Conservation (phyloP, 2,113 vertebrate genomes). For the Aramus guarauna region DNA sequence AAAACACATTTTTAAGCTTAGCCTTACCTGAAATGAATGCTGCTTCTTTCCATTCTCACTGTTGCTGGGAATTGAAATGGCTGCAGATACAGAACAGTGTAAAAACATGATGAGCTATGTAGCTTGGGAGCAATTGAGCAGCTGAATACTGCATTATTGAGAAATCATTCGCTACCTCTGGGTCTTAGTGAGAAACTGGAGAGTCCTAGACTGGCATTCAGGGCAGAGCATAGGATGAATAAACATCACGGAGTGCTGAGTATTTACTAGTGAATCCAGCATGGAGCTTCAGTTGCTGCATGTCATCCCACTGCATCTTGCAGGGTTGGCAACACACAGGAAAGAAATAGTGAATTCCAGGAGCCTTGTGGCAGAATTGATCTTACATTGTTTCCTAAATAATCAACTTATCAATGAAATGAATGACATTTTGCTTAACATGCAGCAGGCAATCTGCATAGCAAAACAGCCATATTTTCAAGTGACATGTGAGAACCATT, state of each 20-base stretch:
- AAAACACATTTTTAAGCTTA: not conserved
- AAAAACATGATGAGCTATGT: not conserved
- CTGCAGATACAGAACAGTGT: conserved; percentile 25
- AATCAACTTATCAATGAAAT: conserved; percentile 16
- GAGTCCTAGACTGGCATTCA: conserved; percentile 23
- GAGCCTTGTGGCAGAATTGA: not conserved
- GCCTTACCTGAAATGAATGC: not conserved
- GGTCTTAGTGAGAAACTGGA: conserved; percentile 28
- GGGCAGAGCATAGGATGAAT: conserved; percentile 35
- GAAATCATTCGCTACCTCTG: conserved; percentile 47
- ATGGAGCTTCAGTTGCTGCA: not conserved
- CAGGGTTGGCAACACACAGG: not conserved
- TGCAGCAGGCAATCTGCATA: not conserved
- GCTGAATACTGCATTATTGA: conserved; percentile 45
- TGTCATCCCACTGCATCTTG: not conserved
- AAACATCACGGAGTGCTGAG: not conserved
- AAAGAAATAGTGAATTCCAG: not conserved
- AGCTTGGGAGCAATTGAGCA: conserved; percentile 28
- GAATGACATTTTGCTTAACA: not conserved
- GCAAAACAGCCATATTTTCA: conserved; percentile 30
- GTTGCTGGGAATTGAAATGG: conserved; percentile 29
- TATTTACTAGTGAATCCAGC: not conserved
- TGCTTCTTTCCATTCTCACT: not conserved
- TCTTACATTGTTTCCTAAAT: not conserved
- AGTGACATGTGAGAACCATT: not conserved